phyloP scores from a whole-genome alignment of 2,888 invertebrate species.

The Pseudoips prasinana region DNA sequence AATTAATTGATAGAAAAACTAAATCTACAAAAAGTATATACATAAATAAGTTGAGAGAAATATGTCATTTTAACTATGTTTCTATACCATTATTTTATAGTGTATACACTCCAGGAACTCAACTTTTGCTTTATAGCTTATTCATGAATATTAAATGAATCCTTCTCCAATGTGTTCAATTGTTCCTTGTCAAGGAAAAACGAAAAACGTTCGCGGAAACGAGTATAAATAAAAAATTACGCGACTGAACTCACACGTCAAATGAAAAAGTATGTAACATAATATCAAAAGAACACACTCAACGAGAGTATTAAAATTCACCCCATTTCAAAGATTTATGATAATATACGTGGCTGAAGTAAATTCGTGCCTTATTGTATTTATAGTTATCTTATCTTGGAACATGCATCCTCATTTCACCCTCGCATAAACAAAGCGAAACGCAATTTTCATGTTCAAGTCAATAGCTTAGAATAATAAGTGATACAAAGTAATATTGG shows the following conservation, averaged over 20 bases:
- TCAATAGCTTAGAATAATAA: slow-evolving; percentile 81
- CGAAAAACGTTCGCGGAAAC: background rate
- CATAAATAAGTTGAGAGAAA: too few species aligned
- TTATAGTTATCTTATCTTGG: slow-evolving; percentile 56
- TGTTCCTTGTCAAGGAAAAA: too few species aligned
- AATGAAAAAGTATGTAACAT: slow-evolving; percentile 9
- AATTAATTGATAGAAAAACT: too few species aligned
- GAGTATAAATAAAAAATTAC: background rate
- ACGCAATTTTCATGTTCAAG: slow-evolving; percentile 78
- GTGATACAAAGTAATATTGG: slow-evolving; percentile 76
- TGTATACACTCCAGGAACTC: too few species aligned
- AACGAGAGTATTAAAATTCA: slow-evolving; percentile 54
- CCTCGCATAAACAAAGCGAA: slow-evolving; percentile 73
- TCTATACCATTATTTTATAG: too few species aligned
- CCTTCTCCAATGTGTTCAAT: too few species aligned
- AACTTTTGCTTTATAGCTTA: too few species aligned
- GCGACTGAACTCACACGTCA: slow-evolving; percentile 2
- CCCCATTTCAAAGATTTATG: slow-evolving; percentile 61
- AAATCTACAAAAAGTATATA: too few species aligned
- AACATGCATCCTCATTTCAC: slow-evolving; percentile 55
- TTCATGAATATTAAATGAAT: too few species aligned
- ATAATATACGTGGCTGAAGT: slow-evolving; percentile 52
- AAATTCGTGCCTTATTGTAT: slow-evolving; percentile 55
- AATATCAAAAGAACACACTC: slow-evolving; percentile 29
- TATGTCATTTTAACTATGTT: too few species aligned